A percentile compares a stretch with the other conserved stretches of the same genome.
Conservation (phyloP, 2,888 invertebrate genomes). For the Plusia festucae region DNA sequence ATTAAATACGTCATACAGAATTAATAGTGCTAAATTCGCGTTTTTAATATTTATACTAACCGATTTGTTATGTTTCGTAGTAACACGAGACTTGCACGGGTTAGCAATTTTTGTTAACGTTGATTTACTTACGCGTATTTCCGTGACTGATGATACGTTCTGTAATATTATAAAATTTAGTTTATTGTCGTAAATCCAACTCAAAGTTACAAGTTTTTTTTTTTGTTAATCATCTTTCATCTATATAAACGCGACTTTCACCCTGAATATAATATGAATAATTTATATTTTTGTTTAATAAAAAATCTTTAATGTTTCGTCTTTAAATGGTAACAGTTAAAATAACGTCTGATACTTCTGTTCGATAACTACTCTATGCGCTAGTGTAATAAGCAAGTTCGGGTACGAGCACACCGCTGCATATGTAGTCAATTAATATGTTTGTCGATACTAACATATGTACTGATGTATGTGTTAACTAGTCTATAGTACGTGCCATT, state of each 20-base stretch:
- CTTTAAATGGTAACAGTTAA: background rate
- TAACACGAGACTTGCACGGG: conserved; percentile 33
- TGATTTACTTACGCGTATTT: conserved; percentile 13
- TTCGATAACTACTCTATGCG: conserved; percentile 40
- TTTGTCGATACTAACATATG: conserved; percentile 77
- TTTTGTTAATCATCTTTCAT: too few species aligned
- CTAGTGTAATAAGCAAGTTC: conserved; percentile 45
- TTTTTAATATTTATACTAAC: conserved; percentile 14
- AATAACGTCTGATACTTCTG: conserved; percentile 35
- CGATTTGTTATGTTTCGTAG: conserved; percentile 33
- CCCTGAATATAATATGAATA: too few species aligned
- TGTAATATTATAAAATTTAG: background rate
- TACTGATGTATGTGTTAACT: conserved; percentile 80
- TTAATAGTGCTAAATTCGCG: conserved; percentile 19
- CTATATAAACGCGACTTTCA: too few species aligned
- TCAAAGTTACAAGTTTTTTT: too few species aligned
- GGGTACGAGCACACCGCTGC: conserved; percentile 52
- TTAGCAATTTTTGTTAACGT: conserved; percentile 33
- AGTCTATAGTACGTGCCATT: conserved; percentile 69
- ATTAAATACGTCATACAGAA: background rate
- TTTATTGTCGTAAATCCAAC: background rate
- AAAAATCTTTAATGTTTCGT: too few species aligned
- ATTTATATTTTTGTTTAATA: too few species aligned
- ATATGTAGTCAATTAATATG: conserved; percentile 64
- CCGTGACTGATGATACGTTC: conserved; percentile 16